Evolutionary conservation across 2,797 vertebrate species (phyloP).

Genomic region (Pitangus sulphuratus): DNA sequence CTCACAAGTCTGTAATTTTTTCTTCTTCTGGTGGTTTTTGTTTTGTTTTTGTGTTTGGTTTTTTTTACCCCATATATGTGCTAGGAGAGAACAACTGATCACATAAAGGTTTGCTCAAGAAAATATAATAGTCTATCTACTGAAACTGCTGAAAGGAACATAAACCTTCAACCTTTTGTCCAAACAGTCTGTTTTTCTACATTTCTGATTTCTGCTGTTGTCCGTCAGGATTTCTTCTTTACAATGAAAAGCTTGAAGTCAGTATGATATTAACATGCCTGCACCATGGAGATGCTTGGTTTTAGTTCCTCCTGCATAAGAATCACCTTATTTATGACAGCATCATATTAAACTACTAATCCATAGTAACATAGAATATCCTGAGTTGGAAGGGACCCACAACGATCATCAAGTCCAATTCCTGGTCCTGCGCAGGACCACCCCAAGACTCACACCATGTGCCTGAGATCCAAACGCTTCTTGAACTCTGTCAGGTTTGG

Average conservation of each 20-base stretch:
- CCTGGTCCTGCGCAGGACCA: too few species aligned
- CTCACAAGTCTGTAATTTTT: rapidly evolving
- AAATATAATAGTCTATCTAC: neutral
- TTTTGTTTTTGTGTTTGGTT: neutral
- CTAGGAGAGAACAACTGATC: neutral
- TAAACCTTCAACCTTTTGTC: neutral
- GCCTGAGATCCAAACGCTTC: neutral
- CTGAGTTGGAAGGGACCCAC: too few species aligned
- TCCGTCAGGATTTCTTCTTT: neutral
- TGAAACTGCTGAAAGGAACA: neutral
- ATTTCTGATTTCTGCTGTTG: neutral
- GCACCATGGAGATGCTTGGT: neutral
- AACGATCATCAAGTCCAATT: neutral
- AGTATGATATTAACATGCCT: neutral
- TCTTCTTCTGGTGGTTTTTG: neutral
- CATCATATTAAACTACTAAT: neutral
- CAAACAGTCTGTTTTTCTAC: neutral
- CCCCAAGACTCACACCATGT: too few species aligned
- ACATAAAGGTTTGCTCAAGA: neutral
- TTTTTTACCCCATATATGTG: neutral
- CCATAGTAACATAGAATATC: too few species aligned
- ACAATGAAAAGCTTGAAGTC: neutral
- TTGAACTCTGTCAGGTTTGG: neutral
- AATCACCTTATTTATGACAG: neutral
- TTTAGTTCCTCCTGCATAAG: neutral